Base-by-base conservation (phyloP, 2,888 invertebrate species). In the Melieria picta region DNA sequence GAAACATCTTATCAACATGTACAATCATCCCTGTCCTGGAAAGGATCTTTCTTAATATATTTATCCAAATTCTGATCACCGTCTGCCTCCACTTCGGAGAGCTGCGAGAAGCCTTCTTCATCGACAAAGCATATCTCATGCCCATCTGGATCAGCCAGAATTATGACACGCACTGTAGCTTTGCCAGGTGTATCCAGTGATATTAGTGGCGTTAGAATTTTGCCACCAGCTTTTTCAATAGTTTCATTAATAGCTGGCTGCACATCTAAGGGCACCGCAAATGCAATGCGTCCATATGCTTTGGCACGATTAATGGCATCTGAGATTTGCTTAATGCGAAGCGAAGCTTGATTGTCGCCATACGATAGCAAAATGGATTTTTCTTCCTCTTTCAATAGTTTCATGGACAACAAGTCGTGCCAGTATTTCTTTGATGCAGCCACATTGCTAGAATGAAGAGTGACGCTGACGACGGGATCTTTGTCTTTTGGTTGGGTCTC, bases 61-160 rank as follows among this genome's bases (percentile, higher is more conserved):
- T 92, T 91, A 79, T 94, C 90, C 45, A 99, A 88, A 57, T 93
- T 89, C n/a, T 89, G 88, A 77, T 96, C 94, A 63, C 94, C 94
- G 68, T 93, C 90, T 0, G 93, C 92, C 84, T 99, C 98, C 4
- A 95, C 91, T 79, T 93, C 90, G 0, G 98, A 97, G 55, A 99
- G 88, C 80, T 97, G 90, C 6, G 93, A 88, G 88, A 97, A 99
- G 52, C 93, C 97, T 88, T 98, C 97, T 80, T 98, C 97, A 75
- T 98, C 98, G 5, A 99, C 99, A 87, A 98, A 98, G 87, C 99
- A 99, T 76, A 99, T 99, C 89, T 99, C 99, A 86, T 98, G 98
- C 0, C 92, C 95, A 88, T 98, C 97, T 0, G 99, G 98, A 89
- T 99, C 99, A 1, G 96, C 96, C 4, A 99, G 88, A 81, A 99